These are phyloP conservation scores for Caenorhabditis plicata DNA, from an alignment of 2,888 invertebrate genomes.

Conservation along the genomic window DNA sequence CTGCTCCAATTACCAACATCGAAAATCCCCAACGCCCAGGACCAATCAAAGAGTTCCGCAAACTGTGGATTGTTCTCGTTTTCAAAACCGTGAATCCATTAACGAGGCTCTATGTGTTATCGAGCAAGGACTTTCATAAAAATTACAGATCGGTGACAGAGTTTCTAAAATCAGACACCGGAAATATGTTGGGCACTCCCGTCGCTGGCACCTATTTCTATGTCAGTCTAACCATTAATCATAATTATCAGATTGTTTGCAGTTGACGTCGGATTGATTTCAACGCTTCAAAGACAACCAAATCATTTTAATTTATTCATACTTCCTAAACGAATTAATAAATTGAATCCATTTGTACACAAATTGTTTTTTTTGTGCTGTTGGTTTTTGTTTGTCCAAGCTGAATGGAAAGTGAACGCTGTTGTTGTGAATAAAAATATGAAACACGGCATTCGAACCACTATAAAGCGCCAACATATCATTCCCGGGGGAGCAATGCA, in stretches of 20 bases:
- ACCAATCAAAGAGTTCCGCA: constrained; percentile 45
- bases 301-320: too few species aligned
- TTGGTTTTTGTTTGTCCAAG: too few species aligned
- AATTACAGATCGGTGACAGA: constrained; percentile 46
- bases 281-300: neutral
- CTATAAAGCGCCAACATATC: constrained; percentile 28
- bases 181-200: constrained; percentile 51
- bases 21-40: constrained; percentile 41
- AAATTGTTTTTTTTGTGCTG: too few species aligned
- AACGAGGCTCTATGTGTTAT: constrained; percentile 45
- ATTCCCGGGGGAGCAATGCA: constrained; percentile 35
- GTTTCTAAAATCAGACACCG: constrained; percentile 49
- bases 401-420: too few species aligned
- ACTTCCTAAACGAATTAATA: too few species aligned
- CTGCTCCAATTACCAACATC: constrained; percentile 42
- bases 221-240: too few species aligned
- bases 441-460: constrained; percentile 32
- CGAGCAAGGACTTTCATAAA: constrained; percentile 46
- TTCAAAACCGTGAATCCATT: constrained; percentile 52
- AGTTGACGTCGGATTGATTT: constrained; percentile 45
- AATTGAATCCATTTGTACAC: too few species aligned
- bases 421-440: too few species aligned
- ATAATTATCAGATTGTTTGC: constrained; percentile 20
- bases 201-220: constrained; percentile 51
- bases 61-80: constrained; percentile 51